Evolutionary conservation across 2,113 vertebrate genomes (phyloP).

Genomic region (Varanus komodoensis): DNA sequence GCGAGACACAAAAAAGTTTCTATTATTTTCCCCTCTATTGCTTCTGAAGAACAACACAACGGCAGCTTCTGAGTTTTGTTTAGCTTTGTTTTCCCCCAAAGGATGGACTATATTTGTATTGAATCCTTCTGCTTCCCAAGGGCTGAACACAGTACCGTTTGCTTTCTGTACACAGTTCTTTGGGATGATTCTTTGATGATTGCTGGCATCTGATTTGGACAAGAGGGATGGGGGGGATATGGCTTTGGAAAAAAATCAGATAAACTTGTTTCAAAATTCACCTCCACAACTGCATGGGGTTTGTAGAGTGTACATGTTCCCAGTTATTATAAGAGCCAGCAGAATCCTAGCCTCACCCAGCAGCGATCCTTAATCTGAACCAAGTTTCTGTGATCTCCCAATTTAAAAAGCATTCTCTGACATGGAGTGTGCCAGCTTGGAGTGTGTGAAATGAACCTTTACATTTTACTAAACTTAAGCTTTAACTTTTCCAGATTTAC

Average conservation of each 20-base stretch:
- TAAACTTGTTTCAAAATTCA: neutral
- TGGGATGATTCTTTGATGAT: neutral
- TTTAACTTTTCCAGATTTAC: neutral
- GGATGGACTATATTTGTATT: constrained; percentile 1
- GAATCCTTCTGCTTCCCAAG: neutral
- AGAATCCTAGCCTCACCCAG: neutral
- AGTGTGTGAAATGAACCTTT: too few species aligned
- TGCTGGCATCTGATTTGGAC: neutral
- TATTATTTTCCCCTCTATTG: constrained; percentile 4
- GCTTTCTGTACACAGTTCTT: constrained; percentile 13
- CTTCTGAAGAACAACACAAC: constrained; percentile 7
- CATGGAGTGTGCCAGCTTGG: neutral
- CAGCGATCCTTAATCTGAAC: neutral
- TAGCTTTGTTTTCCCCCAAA: too few species aligned
- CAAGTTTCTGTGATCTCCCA: neutral
- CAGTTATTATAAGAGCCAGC: neutral
- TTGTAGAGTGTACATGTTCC: neutral
- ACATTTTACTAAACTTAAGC: neutral
- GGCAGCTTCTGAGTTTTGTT: constrained; percentile 19
- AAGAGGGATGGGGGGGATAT: neutral
- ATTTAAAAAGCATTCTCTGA: neutral
- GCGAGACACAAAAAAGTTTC: too few species aligned
- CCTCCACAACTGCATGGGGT: neutral
- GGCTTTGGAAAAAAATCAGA: neutral
- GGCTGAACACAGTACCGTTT: neutral